Conservation (phyloP, 2,888 invertebrate species). For the Microplitis manilae region DNA sequence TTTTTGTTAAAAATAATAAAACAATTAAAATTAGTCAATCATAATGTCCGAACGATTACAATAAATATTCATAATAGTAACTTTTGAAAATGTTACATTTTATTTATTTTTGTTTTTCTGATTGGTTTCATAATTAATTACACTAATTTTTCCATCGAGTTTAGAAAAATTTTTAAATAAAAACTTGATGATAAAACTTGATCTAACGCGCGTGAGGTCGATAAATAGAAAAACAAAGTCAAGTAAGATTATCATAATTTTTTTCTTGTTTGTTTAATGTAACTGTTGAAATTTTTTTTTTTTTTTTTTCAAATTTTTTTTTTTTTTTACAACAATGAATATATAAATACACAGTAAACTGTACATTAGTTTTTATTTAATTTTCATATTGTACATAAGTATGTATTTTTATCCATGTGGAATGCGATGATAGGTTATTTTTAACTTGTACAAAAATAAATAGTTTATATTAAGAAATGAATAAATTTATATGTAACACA, state of each 20-base stretch:
- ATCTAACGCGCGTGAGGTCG: constrained; percentile 5
- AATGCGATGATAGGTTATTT: not conserved
- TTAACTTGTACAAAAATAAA: not conserved
- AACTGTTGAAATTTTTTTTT: not conserved
- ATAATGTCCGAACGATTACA: too few relatives aligned
- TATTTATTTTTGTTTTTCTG: too few relatives aligned
- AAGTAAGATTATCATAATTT: not conserved
- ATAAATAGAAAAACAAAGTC: constrained; percentile 2
- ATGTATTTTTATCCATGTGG: not conserved
- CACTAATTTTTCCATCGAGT: not conserved
- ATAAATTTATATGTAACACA: not conserved
- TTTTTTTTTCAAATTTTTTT: not conserved
- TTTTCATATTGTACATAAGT: too few relatives aligned
- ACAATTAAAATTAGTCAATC: too few relatives aligned
- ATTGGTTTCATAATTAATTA: not conserved
- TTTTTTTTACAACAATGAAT: not conserved
- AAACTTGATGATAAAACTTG: not conserved
- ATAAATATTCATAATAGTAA: too few relatives aligned
- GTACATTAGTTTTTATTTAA: not conserved
- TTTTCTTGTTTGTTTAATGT: not conserved
- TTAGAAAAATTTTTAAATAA: not conserved
- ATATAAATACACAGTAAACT: not conserved
- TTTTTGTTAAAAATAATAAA: too few relatives aligned
- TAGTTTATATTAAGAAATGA: not conserved
- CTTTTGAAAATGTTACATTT: too few relatives aligned